Percentiles rank a stretch among this genome's conserved stretches.
Evolutionary conservation across 2,888 invertebrate species (phyloP).

Genomic region (Nomada ruficornis): DNA sequence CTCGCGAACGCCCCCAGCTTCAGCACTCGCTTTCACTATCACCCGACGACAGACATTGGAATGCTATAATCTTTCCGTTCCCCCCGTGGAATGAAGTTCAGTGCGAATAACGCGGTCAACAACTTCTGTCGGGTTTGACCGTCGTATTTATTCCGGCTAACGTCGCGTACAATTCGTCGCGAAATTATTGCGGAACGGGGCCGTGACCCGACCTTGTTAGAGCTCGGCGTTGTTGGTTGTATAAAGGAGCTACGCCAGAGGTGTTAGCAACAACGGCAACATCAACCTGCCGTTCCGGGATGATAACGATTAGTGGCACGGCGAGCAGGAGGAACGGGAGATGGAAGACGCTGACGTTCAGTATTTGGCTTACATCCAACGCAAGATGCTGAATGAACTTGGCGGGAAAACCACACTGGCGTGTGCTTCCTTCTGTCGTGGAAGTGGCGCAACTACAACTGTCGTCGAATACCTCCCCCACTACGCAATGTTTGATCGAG

Average conservation of each 20-base stretch:
- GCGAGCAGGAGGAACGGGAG: conserved; percentile 30
- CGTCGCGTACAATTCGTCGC: conserved; percentile 75
- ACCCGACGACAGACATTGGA: background rate
- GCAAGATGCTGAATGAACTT: conserved; percentile 82
- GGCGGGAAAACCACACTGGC: conserved; percentile 80
- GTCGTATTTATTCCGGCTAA: conserved; percentile 75
- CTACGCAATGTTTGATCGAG: conserved; percentile 27
- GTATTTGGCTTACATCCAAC: conserved; percentile 82
- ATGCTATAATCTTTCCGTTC: conserved; percentile 30
- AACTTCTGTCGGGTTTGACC: conserved; percentile 74
- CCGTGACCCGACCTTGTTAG: conserved; percentile 77
- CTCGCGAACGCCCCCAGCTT: background rate
- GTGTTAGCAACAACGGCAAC: conserved; percentile 46
- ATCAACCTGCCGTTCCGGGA: conserved; percentile 61
- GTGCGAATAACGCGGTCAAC: conserved; percentile 65
- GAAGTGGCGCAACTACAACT: conserved; percentile 57
- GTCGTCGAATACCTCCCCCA: conserved; percentile 38
- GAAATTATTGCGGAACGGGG: conserved; percentile 75
- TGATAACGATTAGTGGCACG: conserved; percentile 51
- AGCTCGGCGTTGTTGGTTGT: conserved; percentile 46
- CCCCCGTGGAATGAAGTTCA: conserved; percentile 13
- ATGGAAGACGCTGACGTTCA: conserved; percentile 67
- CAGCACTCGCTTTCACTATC: conserved; percentile 2
- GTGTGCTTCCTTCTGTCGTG: conserved; percentile 62
- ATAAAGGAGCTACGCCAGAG: conserved; percentile 38